These are phyloP conservation scores for Sturnira hondurensis DNA, from an alignment of 2,113 vertebrate species.

Conservation along the genomic window DNA sequence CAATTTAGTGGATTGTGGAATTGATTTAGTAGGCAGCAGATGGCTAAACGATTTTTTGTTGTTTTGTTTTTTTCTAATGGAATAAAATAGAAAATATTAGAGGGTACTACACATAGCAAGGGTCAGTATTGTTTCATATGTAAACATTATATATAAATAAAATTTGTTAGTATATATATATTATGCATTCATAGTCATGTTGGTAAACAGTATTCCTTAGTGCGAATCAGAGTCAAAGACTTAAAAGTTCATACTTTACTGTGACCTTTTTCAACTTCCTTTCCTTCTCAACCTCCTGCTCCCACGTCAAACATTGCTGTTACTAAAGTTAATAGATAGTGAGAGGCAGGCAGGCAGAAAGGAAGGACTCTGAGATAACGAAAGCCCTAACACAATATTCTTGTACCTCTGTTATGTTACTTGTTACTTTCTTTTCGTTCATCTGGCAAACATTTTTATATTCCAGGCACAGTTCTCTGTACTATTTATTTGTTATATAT, in stretches of 20 bases:
- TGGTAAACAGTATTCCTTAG: not conserved
- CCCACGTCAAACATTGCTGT: not conserved
- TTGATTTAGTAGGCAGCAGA: not conserved
- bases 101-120: not conserved
- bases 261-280: not conserved
- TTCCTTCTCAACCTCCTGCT: not conserved
- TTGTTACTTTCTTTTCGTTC: not conserved
- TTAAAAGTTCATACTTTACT: not conserved
- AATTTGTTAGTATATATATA: not conserved
- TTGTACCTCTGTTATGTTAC: not conserved
- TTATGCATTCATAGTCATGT: not conserved
- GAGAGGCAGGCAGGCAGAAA: not conserved
- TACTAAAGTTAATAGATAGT: not conserved
- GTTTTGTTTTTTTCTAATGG: slow-evolving; percentile 13
- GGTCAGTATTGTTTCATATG: not conserved
- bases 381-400: not conserved
- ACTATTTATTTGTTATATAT: not conserved
- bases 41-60: not conserved
- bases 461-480: not conserved
- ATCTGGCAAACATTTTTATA: not conserved
- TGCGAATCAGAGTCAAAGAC: not conserved
- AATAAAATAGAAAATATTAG: not conserved
- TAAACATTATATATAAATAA: not conserved
- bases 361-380: not conserved
- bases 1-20: slow-evolving; percentile 29